Evolutionary conservation across 2,797 vertebrate species (phyloP).

Genomic region (Coccyzus lansbergi): DNA sequence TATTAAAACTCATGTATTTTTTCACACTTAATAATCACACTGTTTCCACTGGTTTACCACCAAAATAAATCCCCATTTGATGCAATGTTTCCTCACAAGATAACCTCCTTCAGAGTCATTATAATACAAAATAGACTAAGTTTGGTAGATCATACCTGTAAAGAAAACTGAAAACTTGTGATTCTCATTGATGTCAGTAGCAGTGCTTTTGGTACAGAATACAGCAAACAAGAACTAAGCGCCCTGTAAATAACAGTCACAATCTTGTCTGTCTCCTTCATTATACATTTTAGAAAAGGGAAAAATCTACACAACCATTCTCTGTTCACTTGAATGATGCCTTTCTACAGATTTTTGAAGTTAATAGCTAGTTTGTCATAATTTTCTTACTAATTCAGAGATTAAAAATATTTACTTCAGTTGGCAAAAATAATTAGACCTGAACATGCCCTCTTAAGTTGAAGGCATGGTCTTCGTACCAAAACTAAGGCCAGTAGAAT

Average conservation of each 20-base stretch:
- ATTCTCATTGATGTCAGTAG: background rate
- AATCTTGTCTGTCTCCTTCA: background rate
- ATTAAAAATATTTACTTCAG: background rate
- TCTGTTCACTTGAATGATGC: background rate
- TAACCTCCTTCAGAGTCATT: background rate
- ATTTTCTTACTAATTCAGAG: background rate
- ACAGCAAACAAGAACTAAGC: background rate
- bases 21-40: background rate
- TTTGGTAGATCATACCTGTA: background rate
- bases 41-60: background rate
- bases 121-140: background rate
- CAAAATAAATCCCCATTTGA: background rate
- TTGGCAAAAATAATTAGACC: conserved; percentile 4
- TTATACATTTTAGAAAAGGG: background rate
- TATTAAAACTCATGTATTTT: background rate
- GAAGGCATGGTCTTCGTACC: background rate
- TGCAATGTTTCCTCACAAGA: background rate
- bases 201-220: background rate
- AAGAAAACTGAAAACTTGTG: background rate
- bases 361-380: background rate
- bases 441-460: background rate
- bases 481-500: background rate
- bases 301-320: background rate
- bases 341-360: conserved; percentile 39
- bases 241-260: background rate